Percentiles rank a stretch among this genome's conserved stretches.
Evolutionary conservation across 2,113 vertebrate species (phyloP).

Genomic region (Theristicus caerulescens): DNA sequence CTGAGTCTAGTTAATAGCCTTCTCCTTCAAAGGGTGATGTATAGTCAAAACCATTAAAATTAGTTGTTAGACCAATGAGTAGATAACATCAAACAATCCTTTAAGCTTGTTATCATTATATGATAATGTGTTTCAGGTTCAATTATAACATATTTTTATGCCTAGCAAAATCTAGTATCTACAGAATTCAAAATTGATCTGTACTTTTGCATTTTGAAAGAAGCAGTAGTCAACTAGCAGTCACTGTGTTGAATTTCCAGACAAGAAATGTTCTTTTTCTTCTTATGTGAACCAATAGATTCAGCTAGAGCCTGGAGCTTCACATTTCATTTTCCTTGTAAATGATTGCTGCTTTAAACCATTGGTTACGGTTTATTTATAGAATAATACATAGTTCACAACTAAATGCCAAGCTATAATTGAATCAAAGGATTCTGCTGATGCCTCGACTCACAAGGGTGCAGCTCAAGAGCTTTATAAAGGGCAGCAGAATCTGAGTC

Average conservation of each 20-base stretch:
- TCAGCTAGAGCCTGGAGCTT: background rate
- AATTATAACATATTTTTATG: background rate
- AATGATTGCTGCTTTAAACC: slow-evolving; percentile 22
- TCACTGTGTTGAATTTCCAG: background rate
- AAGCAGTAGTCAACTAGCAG: background rate
- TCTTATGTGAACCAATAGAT: background rate
- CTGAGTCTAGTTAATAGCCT: background rate
- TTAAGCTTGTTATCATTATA: background rate
- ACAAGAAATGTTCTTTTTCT: background rate
- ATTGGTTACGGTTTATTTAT: slow-evolving; percentile 47
- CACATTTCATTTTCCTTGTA: background rate
- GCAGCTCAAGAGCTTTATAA: slow-evolving; percentile 31
- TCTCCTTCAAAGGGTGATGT: background rate
- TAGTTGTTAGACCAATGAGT: background rate
- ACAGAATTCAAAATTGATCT: background rate
- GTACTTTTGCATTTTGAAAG: background rate
- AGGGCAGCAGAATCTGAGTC: slow-evolving; percentile 21
- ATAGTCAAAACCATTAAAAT: background rate
- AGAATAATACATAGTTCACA: slow-evolving; percentile 39
- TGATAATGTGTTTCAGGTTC: background rate
- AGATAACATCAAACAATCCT: background rate
- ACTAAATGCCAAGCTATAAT: slow-evolving; percentile 52
- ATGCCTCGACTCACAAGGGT: background rate
- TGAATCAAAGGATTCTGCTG: slow-evolving; percentile 60
- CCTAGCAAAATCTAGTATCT: background rate